Conservation (phyloP, 2,888 invertebrate species). For the Myopa testacea region DNA sequence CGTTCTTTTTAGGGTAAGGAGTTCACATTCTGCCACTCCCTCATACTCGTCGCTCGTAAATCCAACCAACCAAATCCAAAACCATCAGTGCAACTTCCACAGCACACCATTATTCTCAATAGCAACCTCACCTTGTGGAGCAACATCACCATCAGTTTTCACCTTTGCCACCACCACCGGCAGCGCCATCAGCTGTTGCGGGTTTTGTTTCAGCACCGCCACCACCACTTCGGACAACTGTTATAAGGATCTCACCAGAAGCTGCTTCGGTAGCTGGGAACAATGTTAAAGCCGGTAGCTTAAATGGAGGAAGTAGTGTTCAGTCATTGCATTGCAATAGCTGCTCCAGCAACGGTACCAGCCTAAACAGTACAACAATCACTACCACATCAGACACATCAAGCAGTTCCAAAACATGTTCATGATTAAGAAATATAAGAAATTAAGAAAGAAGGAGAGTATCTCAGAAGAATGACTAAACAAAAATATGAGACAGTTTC, state of each 20-base stretch:
- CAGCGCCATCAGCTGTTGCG: conserved; percentile 40
- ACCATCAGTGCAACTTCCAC: conserved; percentile 49
- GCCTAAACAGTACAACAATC: conserved; percentile 13
- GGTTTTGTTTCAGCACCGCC: conserved; percentile 35
- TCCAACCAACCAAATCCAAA: conserved; percentile 77
- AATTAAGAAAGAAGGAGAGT: no score
- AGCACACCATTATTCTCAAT: conserved; percentile 27
- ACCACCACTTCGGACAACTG: conserved; percentile 65
- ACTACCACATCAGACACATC: conserved; percentile 69
- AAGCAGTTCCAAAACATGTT: conserved; percentile 71
- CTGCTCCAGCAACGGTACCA: conserved; percentile 70
- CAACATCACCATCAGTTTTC: conserved; percentile 39
- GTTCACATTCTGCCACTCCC: conserved; percentile 92
- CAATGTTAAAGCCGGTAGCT: conserved; percentile 27
- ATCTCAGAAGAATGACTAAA: no score
- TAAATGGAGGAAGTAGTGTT: conserved; percentile 39
- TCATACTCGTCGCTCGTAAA: conserved; percentile 85
- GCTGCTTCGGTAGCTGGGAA: conserved; percentile 62
- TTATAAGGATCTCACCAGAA: conserved; percentile 85
- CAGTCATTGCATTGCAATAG: conserved; percentile 74
- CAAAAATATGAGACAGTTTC: no score
- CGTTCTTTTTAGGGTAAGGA: conserved; percentile 80
- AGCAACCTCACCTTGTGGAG: conserved; percentile 42
- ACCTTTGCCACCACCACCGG: conserved; percentile 47
- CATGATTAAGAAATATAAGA: no score